Percentiles rank a stretch among this genome's conserved stretches.
These are phyloP conservation scores for Noctuana brunneofusca DNA, from an alignment of 2,888 invertebrate genomes.

Conservation along the genomic window DNA sequence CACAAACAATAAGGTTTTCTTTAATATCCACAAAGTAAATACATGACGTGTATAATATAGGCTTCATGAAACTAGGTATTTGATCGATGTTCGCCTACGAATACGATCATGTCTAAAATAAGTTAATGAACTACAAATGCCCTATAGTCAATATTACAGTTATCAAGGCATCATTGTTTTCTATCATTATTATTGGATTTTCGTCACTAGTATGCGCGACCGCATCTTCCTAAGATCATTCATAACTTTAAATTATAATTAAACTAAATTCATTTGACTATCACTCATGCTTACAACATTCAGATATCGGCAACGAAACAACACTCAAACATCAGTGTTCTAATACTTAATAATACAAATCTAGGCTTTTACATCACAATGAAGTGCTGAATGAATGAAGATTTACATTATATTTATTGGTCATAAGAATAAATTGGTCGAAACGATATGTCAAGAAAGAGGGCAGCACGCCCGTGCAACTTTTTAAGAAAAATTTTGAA, in stretches of 20 bases:
- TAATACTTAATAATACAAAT: constrained; percentile 83
- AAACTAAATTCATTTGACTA: constrained; percentile 81
- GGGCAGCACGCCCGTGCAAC: constrained; percentile 63
- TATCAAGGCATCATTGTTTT: constrained; percentile 76
- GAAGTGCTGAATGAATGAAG: constrained; percentile 72
- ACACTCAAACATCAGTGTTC: constrained; percentile 74
- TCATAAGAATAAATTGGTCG: constrained; percentile 78
- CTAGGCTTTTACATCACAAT: constrained; percentile 78
- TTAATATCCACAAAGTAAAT: constrained; percentile 50
- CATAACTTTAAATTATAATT: constrained; percentile 78
- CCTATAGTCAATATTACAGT: constrained; percentile 78
- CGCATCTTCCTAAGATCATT: constrained; percentile 80
- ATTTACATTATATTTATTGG: constrained; percentile 69
- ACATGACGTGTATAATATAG: constrained; percentile 54
- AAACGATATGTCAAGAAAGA: constrained; percentile 75
- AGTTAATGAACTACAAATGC: constrained; percentile 80
- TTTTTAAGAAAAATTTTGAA: constrained; percentile 63
- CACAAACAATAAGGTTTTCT: constrained; percentile 63
- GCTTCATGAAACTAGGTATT: constrained; percentile 67
- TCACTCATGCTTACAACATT: constrained; percentile 73
- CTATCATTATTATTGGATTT: constrained; percentile 81
- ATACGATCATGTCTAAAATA: constrained; percentile 77
- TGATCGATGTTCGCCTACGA: constrained; percentile 73
- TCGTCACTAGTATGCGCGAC: constrained; percentile 83
- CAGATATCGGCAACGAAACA: constrained; percentile 65